A percentile compares a stretch with the other conserved stretches of the same genome.
These are phyloP conservation scores for Periophthalmodon schlosseri DNA, from an alignment of 2,113 vertebrate genomes.

Conservation along the genomic window DNA sequence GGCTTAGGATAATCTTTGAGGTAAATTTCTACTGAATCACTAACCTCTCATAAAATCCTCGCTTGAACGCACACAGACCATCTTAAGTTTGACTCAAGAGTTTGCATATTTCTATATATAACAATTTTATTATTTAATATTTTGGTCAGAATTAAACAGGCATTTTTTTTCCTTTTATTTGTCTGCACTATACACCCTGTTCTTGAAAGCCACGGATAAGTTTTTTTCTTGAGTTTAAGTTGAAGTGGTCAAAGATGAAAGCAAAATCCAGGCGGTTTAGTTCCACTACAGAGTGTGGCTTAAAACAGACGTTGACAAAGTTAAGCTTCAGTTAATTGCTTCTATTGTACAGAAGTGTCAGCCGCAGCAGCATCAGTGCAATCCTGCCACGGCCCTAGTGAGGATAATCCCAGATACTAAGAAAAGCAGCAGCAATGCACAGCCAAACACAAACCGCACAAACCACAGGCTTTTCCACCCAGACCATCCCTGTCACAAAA, in stretches of 20 bases:
- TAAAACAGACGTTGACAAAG: slow-evolving; percentile 56
- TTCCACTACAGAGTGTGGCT: slow-evolving; percentile 20
- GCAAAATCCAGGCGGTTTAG: slow-evolving; percentile 7
- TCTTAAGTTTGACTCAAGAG: slow-evolving; percentile 37
- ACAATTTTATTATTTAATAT: background rate
- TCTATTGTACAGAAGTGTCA: slow-evolving; percentile 64
- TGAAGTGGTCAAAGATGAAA: slow-evolving; percentile 1
- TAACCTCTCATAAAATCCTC: slow-evolving; percentile 51
- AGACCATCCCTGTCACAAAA: slow-evolving; percentile 19
- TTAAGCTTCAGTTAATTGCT: slow-evolving; percentile 72
- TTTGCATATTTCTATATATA: too few relatives aligned
- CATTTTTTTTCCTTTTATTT: slow-evolving; percentile 2
- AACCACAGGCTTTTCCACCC: slow-evolving; percentile 3
- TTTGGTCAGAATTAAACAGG: slow-evolving; percentile 6
- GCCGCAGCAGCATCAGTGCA: slow-evolving; percentile 61
- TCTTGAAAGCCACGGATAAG: slow-evolving; percentile 1
- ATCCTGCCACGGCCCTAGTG: slow-evolving; percentile 52
- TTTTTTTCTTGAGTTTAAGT: background rate
- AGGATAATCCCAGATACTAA: slow-evolving; percentile 61
- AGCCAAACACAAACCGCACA: slow-evolving; percentile 7
- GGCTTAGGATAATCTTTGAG: slow-evolving; percentile 60
- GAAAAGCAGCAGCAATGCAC: slow-evolving; percentile 19
- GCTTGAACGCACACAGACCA: slow-evolving; percentile 45
- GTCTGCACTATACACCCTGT: background rate
- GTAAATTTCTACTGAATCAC: slow-evolving; percentile 64